A percentile compares a stretch with the other conserved stretches of the same genome.
phyloP scores from a whole-genome alignment of 23 tunicate genomes.

The Ciona savignyi region DNA sequence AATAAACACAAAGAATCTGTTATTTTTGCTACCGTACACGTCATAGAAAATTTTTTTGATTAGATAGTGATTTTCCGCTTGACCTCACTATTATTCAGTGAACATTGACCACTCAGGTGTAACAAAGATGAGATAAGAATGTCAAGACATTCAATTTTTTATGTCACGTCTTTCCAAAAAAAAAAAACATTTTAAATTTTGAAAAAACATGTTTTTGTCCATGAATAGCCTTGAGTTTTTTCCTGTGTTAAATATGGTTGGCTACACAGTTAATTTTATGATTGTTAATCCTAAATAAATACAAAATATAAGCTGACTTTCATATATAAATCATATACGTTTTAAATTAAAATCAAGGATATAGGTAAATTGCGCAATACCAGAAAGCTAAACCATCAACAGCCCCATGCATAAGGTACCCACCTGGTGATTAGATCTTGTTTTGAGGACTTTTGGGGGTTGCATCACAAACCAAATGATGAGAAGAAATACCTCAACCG shows the following conservation, averaged over 20 bases:
- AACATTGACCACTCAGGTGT: background rate
- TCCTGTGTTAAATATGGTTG: background rate
- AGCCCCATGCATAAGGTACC: background rate
- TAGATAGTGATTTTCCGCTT: background rate
- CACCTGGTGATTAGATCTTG: background rate
- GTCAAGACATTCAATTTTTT: no score
- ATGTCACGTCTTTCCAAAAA: no score
- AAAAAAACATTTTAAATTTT: no score
- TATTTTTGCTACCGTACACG: no score
- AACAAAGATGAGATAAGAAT: no score
- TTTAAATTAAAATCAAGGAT: background rate
- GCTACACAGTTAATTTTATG: background rate
- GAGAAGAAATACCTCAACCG: constrained; percentile 41
- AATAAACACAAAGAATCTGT: no score
- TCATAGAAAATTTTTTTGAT: no score
- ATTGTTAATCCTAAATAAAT: no score
- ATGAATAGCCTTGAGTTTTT: background rate
- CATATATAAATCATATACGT: no score
- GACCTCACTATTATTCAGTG: background rate
- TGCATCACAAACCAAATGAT: constrained; percentile 36
- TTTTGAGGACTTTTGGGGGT: constrained; percentile 17
- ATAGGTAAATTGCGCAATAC: background rate
- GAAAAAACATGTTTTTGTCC: no score
- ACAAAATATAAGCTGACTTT: no score
- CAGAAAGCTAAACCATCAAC: background rate